Evolutionary conservation across 1,140 invertebrate species (phyloP), one percentile per base, ranked within the genome.

Genomic region (Calephelis nemesis): DNA sequence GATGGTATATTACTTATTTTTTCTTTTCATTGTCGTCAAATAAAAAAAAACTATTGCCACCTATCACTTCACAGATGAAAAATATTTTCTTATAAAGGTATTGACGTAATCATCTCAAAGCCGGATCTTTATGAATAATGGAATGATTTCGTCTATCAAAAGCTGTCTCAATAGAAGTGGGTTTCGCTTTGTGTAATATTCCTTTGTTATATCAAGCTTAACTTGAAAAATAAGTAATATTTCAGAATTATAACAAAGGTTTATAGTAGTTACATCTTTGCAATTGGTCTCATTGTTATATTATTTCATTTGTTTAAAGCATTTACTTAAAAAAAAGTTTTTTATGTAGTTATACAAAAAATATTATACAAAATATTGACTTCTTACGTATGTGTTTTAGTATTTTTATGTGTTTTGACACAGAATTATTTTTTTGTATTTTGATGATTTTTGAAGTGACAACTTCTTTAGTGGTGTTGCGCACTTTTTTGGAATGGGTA

Each of bases 91-190:
- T 54, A 13, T 54, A 19, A 54, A 9, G 50, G 19, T 54, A 54
- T 54, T 54, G 50, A 54, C 50, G 50, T 54, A 54, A 54, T 3
- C 19, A 54, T 30, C 15, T 54, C 50, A 54, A 54, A 54, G 50
- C 13, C 50, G 50, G 50, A 15, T 54, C 50, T 15, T 7, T 19
- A 54, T 54, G 50, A 54, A 54, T 54, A 54, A 54, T 54, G 50
- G 15, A 54, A 54, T 54, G 50, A 54, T 54, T 54, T 54, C 50
- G 50, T 54, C 50, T 54, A 54, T 54, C 15, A 54, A 30, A 54
- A 54, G 50, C 50, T 54, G 50, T 19, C 50, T 54, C 50, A 54
- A 54, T 54, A 54, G 50, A 54, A 54, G 8, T 54, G 19, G 19
- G 15, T 54, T 54, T 54, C 50, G 15, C 50, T 54, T 54, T 54